Percentiles rank a stretch among this genome's conserved stretches.
Conservation (phyloP, 2,888 invertebrate species). For the Polyommatus iphigenia region DNA sequence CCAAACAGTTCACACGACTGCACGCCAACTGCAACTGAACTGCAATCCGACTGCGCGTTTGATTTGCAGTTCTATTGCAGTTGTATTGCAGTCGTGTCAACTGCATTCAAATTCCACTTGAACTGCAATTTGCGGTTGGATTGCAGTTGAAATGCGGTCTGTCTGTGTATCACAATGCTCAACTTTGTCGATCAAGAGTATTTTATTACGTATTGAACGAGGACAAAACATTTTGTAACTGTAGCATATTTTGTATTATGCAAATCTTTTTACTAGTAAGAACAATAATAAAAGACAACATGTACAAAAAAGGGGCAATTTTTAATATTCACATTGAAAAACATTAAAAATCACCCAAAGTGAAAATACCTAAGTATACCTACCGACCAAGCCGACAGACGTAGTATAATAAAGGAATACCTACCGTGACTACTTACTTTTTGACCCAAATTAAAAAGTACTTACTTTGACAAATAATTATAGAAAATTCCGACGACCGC, state of each 20-base stretch:
- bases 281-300: constrained; percentile 34
- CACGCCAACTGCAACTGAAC: too few relatives aligned
- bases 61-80: too few relatives aligned
- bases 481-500: constrained; percentile 31
- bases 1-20: too few relatives aligned
- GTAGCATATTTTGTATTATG: background rate
- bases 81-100: too few relatives aligned
- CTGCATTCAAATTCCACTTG: too few relatives aligned
- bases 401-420: constrained; percentile 48
- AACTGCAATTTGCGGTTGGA: too few relatives aligned
- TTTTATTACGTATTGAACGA: too few relatives aligned
- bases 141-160: too few relatives aligned
- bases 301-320: constrained; percentile 30
- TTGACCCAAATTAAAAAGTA: constrained; percentile 37
- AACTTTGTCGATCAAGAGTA: background rate
- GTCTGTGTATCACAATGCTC: background rate
- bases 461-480: constrained; percentile 37
- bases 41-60: too few relatives aligned
- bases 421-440: constrained; percentile 54
- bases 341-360: constrained; percentile 32
- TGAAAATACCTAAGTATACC: constrained; percentile 50
- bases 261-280: background rate
- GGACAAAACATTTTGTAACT: too few relatives aligned
- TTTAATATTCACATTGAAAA: constrained; percentile 30
- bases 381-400: constrained; percentile 64